Conservation (phyloP, 2,113 vertebrate species). For the Oenanthe melanoleuca region DNA sequence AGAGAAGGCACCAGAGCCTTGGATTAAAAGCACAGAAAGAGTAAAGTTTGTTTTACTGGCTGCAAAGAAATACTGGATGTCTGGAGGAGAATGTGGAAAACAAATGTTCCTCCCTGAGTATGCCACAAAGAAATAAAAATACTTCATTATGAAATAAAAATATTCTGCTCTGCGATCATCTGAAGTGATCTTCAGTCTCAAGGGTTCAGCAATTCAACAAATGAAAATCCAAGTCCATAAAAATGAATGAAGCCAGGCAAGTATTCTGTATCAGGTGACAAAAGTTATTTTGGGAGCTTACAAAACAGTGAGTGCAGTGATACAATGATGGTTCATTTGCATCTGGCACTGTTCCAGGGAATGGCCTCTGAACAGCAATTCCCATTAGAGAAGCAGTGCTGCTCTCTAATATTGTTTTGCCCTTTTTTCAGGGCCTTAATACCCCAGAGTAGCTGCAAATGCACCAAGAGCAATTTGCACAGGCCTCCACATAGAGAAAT, state of each 20-base stretch:
- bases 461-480: background rate
- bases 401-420: background rate
- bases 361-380: background rate
- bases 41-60: background rate
- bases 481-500: background rate
- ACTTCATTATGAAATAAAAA: constrained; percentile 34
- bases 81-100: background rate
- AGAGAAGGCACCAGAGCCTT: background rate
- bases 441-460: background rate
- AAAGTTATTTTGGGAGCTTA: background rate
- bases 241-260: constrained; percentile 27
- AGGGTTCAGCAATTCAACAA: background rate
- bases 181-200: background rate
- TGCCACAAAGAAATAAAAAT: background rate
- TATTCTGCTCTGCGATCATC: background rate
- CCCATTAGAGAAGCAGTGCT: background rate
- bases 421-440: background rate
- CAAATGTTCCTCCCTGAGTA: background rate
- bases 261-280: background rate
- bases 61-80: background rate
- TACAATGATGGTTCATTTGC: background rate
- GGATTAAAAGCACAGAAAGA: background rate
- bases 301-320: background rate
- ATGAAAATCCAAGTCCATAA: constrained; percentile 1
- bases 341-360: background rate